Base-by-base conservation (phyloP, 1,140 invertebrate genomes). In the Piezodorus guildinii region DNA sequence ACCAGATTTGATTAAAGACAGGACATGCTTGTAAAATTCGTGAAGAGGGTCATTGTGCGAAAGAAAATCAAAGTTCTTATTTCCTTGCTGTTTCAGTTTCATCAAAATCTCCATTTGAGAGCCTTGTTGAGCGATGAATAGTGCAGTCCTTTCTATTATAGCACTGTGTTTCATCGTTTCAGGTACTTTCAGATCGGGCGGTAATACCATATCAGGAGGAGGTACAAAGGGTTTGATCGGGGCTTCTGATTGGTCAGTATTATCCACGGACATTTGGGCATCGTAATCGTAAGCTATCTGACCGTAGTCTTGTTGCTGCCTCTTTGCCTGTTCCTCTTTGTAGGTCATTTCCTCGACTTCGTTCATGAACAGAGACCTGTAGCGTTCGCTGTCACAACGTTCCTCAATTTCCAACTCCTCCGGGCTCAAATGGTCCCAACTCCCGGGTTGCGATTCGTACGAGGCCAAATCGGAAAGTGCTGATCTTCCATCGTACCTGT, bases 21-120 rank as follows among this genome's bases (percentile, higher is more conserved):
- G 78, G 0, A 98, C 73, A 72, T 87, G 85, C 68, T 87, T 87
- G 74, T 98, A 99, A 77, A 96, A 99, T 1, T 85, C 83, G 78
- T 98, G 85, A 17, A 98, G 76, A 0, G 77, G 71, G 64, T 90
- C 83, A 67, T 91, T 89, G 73, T 91, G 91, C 46, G 89, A 87
- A 19, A 99, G 79, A 76, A 99, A 99, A 59, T 87, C 79, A 78
- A 99, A 99, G 75, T 95, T 91, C 2, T 85, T 79, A 78, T 98
- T 99, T 68, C 87, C 85, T 0, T 89, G 81, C 75, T 99, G 96
- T 76, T 98, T 98, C 10, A 94, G 90, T 78, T 97, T 98, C 62
- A 99, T 86, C 0, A 98, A 80, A 62, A 99, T 96, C 78, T 99
- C 96, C 94, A 98, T 97, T 78, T 99, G 96, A 34, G 85, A 80